Evolutionary conservation across 2,113 vertebrate genomes (phyloP).

Genomic region (Psammodynastes pulverulentus): DNA sequence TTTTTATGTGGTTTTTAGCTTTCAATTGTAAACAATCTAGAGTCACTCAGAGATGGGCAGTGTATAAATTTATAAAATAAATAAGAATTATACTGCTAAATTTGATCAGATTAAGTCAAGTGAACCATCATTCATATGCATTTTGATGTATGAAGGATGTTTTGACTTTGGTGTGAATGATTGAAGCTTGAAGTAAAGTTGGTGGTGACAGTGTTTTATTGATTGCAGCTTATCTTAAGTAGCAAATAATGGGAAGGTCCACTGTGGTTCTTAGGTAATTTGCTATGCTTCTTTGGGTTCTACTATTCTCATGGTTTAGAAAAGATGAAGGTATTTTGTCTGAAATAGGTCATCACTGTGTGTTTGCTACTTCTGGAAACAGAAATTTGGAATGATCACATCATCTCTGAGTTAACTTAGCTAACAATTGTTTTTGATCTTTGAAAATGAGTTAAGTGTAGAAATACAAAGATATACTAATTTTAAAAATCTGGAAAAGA

Average conservation of each 20-base stretch:
- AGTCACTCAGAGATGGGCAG: not conserved
- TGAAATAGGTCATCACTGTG: not conserved
- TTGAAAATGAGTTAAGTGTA: not conserved
- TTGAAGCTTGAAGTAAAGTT: not conserved
- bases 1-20: not conserved
- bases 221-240: not conserved
- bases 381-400: not conserved
- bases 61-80: not conserved
- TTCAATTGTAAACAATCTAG: not conserved
- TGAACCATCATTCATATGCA: not conserved
- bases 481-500: not conserved
- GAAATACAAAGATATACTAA: not conserved
- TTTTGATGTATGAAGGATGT: not conserved
- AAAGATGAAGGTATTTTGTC: not conserved
- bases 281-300: not conserved
- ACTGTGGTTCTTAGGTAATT: not conserved
- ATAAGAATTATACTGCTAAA: not conserved
- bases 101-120: constrained; percentile 7
- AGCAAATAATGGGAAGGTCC: too few species aligned
- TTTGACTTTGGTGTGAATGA: not conserved
- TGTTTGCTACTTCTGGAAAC: not conserved
- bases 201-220: not conserved
- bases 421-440: not conserved
- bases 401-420: not conserved
- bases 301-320: not conserved